phyloP scores from a whole-genome alignment of 2,888 invertebrate genomes.

The Subacronicta megacephala region DNA sequence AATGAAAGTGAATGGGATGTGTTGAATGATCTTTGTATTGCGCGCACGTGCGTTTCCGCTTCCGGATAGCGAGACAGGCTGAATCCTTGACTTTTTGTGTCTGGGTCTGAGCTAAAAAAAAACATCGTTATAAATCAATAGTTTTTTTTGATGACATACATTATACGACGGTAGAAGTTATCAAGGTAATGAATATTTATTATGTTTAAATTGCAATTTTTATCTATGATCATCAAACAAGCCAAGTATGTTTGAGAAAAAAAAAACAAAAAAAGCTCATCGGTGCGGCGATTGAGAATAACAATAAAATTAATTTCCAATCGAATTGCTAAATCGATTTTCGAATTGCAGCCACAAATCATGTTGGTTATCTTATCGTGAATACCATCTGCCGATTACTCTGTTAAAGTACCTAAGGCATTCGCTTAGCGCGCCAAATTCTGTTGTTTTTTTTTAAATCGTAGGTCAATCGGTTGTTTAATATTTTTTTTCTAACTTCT shows the following conservation, averaged over 20 bases:
- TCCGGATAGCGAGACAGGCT: slow-evolving; percentile 50
- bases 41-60: slow-evolving; percentile 62
- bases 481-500: no score
- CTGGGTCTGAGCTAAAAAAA: slow-evolving; percentile 29
- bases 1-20: slow-evolving; percentile 57
- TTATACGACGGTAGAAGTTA: background rate
- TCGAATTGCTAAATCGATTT: slow-evolving; percentile 45
- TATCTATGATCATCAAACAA: background rate
- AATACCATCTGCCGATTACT: slow-evolving; percentile 46
- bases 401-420: slow-evolving; percentile 15
- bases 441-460: no score
- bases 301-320: slow-evolving; percentile 36
- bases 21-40: slow-evolving; percentile 50
- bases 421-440: background rate
- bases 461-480: no score
- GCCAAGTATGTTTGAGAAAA: background rate
- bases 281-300: slow-evolving; percentile 26
- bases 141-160: slow-evolving; percentile 4
- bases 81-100: slow-evolving; percentile 45
- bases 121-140: slow-evolving; percentile 8
- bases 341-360: slow-evolving; percentile 49
- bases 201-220: background rate
- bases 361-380: slow-evolving; percentile 50
- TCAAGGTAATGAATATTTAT: slow-evolving; percentile 11
- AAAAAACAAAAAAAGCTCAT: slow-evolving; percentile 10